Conservation (phyloP, 2,797 vertebrate species). For the Enteromius afrohamiltoni region DNA sequence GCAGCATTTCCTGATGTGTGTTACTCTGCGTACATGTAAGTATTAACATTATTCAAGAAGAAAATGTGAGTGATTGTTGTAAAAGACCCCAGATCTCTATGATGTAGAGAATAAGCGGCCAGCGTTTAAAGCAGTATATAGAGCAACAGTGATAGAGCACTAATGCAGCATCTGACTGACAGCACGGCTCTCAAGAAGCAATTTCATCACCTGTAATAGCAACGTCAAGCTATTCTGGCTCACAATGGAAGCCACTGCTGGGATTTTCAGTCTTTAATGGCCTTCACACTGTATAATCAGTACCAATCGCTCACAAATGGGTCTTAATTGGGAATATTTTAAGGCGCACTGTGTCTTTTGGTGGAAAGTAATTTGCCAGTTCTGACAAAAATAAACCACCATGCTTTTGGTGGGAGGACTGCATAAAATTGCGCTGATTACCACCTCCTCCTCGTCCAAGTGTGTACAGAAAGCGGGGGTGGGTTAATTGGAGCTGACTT, state of each 20-base stretch:
- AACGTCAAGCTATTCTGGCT: background rate
- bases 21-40: background rate
- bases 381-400: slow-evolving; percentile 67
- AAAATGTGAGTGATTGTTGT: background rate
- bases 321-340: slow-evolving; percentile 67
- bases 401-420: slow-evolving; percentile 8
- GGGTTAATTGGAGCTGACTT: background rate
- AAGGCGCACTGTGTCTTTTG: slow-evolving; percentile 57
- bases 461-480: slow-evolving; percentile 1
- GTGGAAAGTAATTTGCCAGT: slow-evolving; percentile 69
- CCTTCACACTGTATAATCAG: slow-evolving; percentile 21
- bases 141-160: background rate
- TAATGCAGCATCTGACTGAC: slow-evolving; percentile 12
- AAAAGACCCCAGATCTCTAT: too few species aligned
- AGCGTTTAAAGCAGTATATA: background rate
- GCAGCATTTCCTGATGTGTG: background rate
- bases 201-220: slow-evolving; percentile 21
- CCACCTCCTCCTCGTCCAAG: slow-evolving; percentile 7
- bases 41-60: background rate
- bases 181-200: slow-evolving; percentile 5
- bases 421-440: slow-evolving; percentile 12
- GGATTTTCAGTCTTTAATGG: slow-evolving; percentile 31
- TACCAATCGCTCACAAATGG: background rate
- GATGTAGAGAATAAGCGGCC: background rate
- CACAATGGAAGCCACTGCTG: slow-evolving; percentile 1